Percentiles rank a stretch among this genome's conserved stretches.
Conservation (phyloP, 2,888 invertebrate genomes). For the Lithosia quadra region DNA sequence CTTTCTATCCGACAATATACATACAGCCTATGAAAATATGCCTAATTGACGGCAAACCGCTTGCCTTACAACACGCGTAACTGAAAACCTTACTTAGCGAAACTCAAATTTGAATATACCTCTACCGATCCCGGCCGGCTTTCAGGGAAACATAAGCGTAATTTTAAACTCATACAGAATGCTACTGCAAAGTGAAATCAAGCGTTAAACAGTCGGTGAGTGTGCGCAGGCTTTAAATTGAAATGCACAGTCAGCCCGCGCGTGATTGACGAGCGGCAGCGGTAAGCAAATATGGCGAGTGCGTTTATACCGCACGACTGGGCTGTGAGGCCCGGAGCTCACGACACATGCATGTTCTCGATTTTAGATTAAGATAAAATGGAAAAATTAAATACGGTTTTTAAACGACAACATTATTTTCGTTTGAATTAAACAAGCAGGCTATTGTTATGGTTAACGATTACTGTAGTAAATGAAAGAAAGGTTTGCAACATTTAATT, state of each 20-base stretch:
- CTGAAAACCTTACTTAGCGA: neutral
- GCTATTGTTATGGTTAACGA: too few species aligned
- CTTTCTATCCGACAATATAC: too few species aligned
- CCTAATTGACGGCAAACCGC: too few species aligned
- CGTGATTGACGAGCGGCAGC: conserved; percentile 85
- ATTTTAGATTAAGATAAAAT: neutral
- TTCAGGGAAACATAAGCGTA: neutral
- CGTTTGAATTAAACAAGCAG: neutral
- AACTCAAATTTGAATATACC: neutral
- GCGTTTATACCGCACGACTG: conserved; percentile 59
- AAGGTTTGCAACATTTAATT: neutral
- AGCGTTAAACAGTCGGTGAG: conserved; percentile 44
- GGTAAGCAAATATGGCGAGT: conserved; percentile 79
- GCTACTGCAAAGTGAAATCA: conserved; percentile 28
- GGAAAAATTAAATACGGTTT: neutral
- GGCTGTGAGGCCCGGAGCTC: neutral
- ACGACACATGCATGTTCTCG: conserved; percentile 2
- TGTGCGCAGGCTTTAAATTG: conserved; percentile 70
- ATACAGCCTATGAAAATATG: too few species aligned
- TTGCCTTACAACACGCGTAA: neutral
- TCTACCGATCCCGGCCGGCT: neutral
- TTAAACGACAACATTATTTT: neutral
- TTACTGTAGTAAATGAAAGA: neutral
- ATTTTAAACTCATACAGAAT: conserved; percentile 13
- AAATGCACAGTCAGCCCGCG: conserved; percentile 83